Evolutionary conservation across 1,140 invertebrate species (phyloP).

Genomic region (Whitmania pigra): DNA sequence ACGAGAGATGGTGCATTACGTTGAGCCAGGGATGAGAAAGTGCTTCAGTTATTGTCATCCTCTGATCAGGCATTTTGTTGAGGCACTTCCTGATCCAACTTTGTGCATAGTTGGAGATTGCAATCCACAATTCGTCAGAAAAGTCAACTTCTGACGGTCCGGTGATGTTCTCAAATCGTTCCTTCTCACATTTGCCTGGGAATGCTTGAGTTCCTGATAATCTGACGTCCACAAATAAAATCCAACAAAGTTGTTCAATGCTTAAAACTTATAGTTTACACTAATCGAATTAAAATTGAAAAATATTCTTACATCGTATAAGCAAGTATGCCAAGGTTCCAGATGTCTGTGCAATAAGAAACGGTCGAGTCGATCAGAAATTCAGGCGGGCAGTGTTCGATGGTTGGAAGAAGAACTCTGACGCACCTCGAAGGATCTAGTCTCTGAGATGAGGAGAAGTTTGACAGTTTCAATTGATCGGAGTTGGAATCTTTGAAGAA

Average conservation of each 20-base stretch:
- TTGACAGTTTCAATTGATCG: constrained; percentile 90
- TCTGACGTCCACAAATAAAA: background rate
- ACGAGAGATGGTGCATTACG: constrained; percentile 26
- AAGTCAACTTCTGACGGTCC: constrained; percentile 72
- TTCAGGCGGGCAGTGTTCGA: constrained; percentile 96
- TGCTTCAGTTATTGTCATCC: constrained; percentile 95
- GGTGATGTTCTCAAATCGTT: background rate
- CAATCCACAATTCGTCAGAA: constrained; percentile 72
- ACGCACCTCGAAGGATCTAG: constrained; percentile 95
- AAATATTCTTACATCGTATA: constrained; percentile 77
- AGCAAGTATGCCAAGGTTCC: constrained; percentile 89
- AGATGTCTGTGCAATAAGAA: constrained; percentile 99
- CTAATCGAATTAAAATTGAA: no score
- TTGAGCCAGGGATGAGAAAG: constrained; percentile 81
- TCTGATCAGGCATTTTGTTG: constrained; percentile 80
- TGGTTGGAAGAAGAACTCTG: constrained; percentile 87
- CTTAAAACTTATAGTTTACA: background rate
- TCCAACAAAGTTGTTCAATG: background rate
- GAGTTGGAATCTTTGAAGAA: constrained; percentile 92
- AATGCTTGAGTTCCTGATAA: constrained; percentile 9
- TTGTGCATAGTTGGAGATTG: constrained; percentile 87
- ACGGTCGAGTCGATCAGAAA: constrained; percentile 94
- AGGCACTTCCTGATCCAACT: constrained; percentile 90
- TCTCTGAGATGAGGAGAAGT: constrained; percentile 91
- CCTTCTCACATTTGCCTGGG: constrained; percentile 44